phyloP scores from a whole-genome alignment of 1,140 invertebrate genomes.

The Eubasilissa regina region DNA sequence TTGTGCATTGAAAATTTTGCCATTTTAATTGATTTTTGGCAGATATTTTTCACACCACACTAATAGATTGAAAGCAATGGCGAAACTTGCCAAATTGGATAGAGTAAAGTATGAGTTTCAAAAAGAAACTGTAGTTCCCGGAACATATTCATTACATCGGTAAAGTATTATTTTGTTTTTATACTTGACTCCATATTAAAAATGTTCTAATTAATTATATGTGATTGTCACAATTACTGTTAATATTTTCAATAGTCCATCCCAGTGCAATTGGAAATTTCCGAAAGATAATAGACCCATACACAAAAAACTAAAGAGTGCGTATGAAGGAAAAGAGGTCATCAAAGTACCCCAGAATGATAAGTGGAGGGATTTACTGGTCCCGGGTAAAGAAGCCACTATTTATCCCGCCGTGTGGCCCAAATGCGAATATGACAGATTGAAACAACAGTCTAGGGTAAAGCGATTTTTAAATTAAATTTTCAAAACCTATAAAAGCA shows the following conservation, averaged over 20 bases:
- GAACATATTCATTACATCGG: constrained; percentile 55
- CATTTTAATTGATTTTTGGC: not conserved
- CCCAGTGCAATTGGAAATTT: constrained; percentile 57
- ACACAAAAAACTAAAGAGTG: constrained; percentile 52
- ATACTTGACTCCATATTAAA: not conserved
- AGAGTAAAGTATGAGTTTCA: constrained; percentile 54
- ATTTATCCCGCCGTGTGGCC: constrained; percentile 68
- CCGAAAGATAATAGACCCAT: constrained; percentile 54
- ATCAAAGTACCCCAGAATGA: constrained; percentile 53
- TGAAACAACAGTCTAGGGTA: constrained; percentile 67
- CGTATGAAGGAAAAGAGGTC: constrained; percentile 54
- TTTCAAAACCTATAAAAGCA: too few relatives aligned
- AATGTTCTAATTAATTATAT: not conserved
- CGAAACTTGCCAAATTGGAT: constrained; percentile 41
- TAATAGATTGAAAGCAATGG: constrained; percentile 24
- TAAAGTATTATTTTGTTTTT: constrained; percentile 7
- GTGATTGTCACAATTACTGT: not conserved
- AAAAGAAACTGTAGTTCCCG: constrained; percentile 51
- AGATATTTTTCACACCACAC: too few relatives aligned
- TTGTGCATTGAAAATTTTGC: not conserved
- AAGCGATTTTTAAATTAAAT: not conserved
- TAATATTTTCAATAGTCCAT: constrained; percentile 45
- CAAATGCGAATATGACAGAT: constrained; percentile 64
- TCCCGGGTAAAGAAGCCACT: constrained; percentile 65
- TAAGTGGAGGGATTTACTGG: constrained; percentile 60